phyloP scores from a whole-genome alignment of 2,797 vertebrate species.

The Esox masquinongy region DNA sequence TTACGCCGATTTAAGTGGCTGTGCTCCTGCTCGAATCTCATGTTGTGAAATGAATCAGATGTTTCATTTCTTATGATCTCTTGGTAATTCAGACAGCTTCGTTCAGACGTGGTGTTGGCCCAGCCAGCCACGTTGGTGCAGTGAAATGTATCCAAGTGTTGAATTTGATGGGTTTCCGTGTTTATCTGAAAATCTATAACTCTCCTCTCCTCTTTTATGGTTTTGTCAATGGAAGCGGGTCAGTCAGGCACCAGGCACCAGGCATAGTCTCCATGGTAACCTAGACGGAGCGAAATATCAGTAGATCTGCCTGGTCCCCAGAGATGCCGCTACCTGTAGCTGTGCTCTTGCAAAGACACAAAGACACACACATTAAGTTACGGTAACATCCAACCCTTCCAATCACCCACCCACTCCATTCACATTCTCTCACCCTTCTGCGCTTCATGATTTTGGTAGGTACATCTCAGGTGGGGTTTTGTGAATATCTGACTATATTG shows the following conservation, averaged over 20 bases:
- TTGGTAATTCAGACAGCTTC: not conserved
- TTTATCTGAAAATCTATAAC: not conserved
- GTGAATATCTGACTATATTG: too few relatives aligned
- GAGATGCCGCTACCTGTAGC: slow-evolving; percentile 4
- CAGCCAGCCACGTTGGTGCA: not conserved
- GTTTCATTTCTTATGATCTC: not conserved
- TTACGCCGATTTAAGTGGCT: not conserved
- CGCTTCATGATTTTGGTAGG: not conserved
- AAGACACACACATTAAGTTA: slow-evolving; percentile 9
- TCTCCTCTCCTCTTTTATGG: slow-evolving; percentile 13
- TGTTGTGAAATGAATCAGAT: not conserved
- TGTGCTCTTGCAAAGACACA: not conserved
- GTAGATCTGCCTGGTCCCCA: slow-evolving; percentile 22
- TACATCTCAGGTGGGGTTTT: too few relatives aligned
- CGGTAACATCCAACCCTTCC: not conserved
- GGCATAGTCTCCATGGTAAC: slow-evolving; percentile 77
- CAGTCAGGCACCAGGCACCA: not conserved
- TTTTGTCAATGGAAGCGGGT: slow-evolving; percentile 74
- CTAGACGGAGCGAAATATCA: slow-evolving; percentile 32
- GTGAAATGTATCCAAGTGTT: not conserved
- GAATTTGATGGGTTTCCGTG: not conserved
- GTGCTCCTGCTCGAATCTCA: not conserved
- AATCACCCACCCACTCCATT: not conserved
- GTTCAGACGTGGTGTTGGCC: not conserved
- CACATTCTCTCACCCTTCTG: not conserved